phyloP scores from a whole-genome alignment of 2,888 invertebrate genomes.

The Parnassius mnemosyne region DNA sequence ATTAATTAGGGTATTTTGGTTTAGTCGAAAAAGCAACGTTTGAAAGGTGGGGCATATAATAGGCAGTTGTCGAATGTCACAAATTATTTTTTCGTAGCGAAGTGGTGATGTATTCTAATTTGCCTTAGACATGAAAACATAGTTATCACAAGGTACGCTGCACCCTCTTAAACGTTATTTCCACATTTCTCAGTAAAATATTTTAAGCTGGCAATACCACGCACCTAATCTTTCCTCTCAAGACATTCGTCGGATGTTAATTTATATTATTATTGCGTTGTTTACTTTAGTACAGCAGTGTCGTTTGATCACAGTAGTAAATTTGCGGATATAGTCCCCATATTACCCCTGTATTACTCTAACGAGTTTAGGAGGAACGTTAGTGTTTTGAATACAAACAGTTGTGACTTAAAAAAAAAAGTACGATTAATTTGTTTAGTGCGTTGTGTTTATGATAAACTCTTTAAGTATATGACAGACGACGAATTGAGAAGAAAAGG shows the following conservation, averaged over 20 bases:
- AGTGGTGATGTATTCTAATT: no score
- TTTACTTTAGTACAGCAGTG: constrained; percentile 8
- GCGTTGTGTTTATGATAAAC: background rate
- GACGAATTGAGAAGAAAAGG: background rate
- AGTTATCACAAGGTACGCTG: no score
- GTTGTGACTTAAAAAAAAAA: background rate
- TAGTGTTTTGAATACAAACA: background rate
- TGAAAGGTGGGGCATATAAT: no score
- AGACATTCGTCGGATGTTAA: background rate
- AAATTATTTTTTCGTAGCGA: no score
- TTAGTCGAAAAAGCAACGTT: no score
- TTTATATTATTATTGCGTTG: constrained; percentile 7
- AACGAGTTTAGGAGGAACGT: background rate
- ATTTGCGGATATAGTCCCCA: no score
- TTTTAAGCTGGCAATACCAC: constrained; percentile 12
- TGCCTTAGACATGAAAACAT: no score
- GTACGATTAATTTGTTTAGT: background rate
- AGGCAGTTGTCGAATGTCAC: no score
- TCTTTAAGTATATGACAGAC: constrained; percentile 6
- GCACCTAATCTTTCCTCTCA: constrained; percentile 4
- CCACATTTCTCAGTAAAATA: background rate
- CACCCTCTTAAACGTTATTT: background rate
- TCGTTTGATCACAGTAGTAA: background rate
- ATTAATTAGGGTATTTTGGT: no score
- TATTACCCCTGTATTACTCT: no score